A percentile compares a stretch with the other conserved stretches of the same genome.
These are phyloP conservation scores for Hoplostethus atlanticus DNA, from an alignment of 2,797 vertebrate genomes.

Conservation along the genomic window DNA sequence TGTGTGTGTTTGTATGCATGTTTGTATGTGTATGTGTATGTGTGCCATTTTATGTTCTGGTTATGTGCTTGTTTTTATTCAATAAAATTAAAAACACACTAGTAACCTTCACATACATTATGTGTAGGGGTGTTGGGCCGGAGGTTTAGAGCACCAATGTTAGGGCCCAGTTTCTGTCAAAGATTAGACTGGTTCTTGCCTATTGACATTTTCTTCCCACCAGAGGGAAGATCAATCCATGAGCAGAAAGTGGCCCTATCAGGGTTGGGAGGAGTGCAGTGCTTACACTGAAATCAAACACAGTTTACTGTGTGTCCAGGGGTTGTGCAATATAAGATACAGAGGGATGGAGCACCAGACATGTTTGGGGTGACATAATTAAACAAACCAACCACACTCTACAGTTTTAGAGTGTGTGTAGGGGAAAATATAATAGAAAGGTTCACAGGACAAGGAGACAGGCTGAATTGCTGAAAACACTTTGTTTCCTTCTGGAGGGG, in stretches of 20 bases:
- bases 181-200: conserved; percentile 20
- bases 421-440: conserved; percentile 31
- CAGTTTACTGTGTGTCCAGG: conserved; percentile 28
- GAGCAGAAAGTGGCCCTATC: conserved; percentile 54
- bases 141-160: conserved; percentile 12
- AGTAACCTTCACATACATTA: neutral
- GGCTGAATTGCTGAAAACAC: conserved; percentile 27
- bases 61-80: conserved; percentile 10
- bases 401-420: conserved; percentile 26
- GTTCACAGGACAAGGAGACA: conserved; percentile 52
- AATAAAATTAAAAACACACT: conserved; percentile 17
- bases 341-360: conserved; percentile 38
- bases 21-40: neutral
- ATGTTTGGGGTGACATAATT: conserved; percentile 32
- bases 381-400: conserved; percentile 36
- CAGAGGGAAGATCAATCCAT: conserved; percentile 47
- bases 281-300: conserved; percentile 41
- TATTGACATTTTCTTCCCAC: conserved; percentile 26
- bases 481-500: conserved; percentile 40
- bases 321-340: conserved; percentile 30
- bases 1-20: conserved; percentile 15
- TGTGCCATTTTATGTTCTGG: neutral
- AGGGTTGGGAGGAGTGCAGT: conserved; percentile 33
- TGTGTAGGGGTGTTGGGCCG: conserved; percentile 3
- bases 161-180: conserved; percentile 46